These are phyloP conservation scores for Drosophila kanapiae DNA, from an alignment of 1,140 invertebrate genomes.

Conservation along the genomic window DNA sequence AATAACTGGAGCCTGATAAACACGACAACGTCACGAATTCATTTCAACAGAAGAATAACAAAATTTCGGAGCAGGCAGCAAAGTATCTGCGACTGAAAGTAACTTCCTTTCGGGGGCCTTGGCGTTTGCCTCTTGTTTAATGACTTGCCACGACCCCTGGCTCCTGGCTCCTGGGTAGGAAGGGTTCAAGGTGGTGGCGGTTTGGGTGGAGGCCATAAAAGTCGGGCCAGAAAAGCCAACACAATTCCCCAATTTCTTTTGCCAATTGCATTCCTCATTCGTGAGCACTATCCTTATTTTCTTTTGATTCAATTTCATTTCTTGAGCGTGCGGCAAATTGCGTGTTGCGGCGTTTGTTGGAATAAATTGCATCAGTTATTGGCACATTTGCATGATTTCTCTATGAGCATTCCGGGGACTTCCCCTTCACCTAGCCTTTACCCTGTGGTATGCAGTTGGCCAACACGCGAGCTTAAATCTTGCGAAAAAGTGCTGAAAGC, in stretches of 20 bases:
- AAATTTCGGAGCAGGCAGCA: slow-evolving; percentile 25
- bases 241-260: slow-evolving; percentile 32
- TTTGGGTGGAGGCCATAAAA: slow-evolving; percentile 29
- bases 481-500: slow-evolving; percentile 12
- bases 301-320: slow-evolving; percentile 54
- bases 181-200: slow-evolving; percentile 30
- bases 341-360: slow-evolving; percentile 46
- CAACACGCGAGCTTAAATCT: slow-evolving; percentile 57
- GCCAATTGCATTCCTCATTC: slow-evolving; percentile 66
- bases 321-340: slow-evolving; percentile 47
- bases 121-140: slow-evolving; percentile 71
- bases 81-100: slow-evolving; percentile 43
- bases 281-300: slow-evolving; percentile 24
- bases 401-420: slow-evolving; percentile 14
- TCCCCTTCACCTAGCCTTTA: not conserved
- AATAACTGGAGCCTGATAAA: slow-evolving; percentile 69
- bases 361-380: slow-evolving; percentile 70
- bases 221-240: slow-evolving; percentile 6
- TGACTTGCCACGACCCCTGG: slow-evolving; percentile 56
- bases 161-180: not conserved
- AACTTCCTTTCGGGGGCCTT: slow-evolving; percentile 61
- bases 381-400: slow-evolving; percentile 63
- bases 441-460: slow-evolving; percentile 44
- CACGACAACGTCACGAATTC: slow-evolving; percentile 75
- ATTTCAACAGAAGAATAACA: slow-evolving; percentile 12